Base-by-base conservation (phyloP, 2,113 vertebrate species). In the Megaceryle torquata region DNA sequence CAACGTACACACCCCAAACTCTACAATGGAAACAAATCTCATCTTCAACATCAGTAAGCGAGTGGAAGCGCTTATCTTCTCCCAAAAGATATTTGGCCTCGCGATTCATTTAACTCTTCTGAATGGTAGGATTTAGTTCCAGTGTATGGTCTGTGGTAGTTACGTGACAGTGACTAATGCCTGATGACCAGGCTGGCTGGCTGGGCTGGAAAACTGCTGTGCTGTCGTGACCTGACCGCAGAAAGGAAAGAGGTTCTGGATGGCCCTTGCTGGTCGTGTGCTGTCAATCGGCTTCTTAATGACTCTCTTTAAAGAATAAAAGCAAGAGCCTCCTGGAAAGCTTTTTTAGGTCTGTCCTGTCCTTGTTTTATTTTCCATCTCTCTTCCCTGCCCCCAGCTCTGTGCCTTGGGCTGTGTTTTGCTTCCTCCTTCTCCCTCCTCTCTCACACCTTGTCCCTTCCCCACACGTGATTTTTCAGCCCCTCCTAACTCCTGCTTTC, bases 151-250 rank as follows among this genome's bases (percentile, higher is more conserved):
- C 33, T 77, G 81, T 2, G 1, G 81, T 50, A 19, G 41, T 3
- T 46, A 31, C n/a, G 74, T 97, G 96, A 93, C 90, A 92, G 88
- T 89, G 95, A 93, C 82, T 96, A 91, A 95, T 95, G 92, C 93
- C 83, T 54, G 88, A 5, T 94, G 91, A 61, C 61, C 86, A 19
- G 77, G 21, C 88, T 75, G 93, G 81, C 87, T 68, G 12, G 89
- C 69, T 81, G 13, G 88, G 83, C 20, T 92, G 95, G 46, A 64
- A 82, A 89, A 85, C 63, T 95, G 95, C 96, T 92, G 93, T 15
- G 83, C 74, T 95, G 83, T 92, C 88, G 28, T 72, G 86, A 74
- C 88, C 93, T 50, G 86, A 53, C 84, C 87, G 24, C 3, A 6
- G 57, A 24, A 46, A 92, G 84, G 4, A 79, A 33, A 91, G 86